phyloP scores from a whole-genome alignment of 2,797 vertebrate species.

The Morus bassanus region DNA sequence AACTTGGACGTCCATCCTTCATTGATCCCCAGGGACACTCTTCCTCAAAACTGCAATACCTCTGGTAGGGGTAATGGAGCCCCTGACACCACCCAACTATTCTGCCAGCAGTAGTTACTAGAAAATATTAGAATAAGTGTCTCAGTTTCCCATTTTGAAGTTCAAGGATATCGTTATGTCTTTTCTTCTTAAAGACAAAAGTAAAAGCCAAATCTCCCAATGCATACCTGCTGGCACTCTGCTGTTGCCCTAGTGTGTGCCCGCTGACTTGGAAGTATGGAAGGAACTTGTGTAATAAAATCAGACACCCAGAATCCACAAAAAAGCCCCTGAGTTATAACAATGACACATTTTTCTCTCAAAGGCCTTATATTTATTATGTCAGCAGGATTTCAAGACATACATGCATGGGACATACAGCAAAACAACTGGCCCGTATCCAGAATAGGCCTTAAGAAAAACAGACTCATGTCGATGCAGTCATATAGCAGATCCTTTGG shows the following conservation, averaged over 20 bases:
- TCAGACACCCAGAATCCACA: not conserved
- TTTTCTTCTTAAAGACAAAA: not conserved
- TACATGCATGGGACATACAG: not conserved
- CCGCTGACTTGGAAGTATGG: not conserved
- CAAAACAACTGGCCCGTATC: not conserved
- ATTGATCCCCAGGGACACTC: too few species aligned
- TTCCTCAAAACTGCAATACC: not conserved
- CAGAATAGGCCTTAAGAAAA: not conserved
- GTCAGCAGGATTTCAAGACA: not conserved
- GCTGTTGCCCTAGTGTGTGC: not conserved
- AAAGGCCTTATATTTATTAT: conserved; percentile 52
- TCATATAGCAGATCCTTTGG: not conserved
- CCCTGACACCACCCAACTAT: not conserved
- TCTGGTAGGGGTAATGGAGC: not conserved
- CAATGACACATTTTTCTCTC: not conserved
- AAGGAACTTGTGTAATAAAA: not conserved
- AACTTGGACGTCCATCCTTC: not conserved
- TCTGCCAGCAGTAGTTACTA: not conserved
- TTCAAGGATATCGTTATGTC: not conserved
- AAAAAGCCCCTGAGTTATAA: not conserved
- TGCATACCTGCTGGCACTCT: not conserved
- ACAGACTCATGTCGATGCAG: not conserved
- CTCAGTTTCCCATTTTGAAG: not conserved
- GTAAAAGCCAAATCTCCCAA: not conserved
- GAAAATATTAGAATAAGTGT: not conserved